Conservation (phyloP, 1,140 invertebrate genomes). For the Drosophila sproati region DNA sequence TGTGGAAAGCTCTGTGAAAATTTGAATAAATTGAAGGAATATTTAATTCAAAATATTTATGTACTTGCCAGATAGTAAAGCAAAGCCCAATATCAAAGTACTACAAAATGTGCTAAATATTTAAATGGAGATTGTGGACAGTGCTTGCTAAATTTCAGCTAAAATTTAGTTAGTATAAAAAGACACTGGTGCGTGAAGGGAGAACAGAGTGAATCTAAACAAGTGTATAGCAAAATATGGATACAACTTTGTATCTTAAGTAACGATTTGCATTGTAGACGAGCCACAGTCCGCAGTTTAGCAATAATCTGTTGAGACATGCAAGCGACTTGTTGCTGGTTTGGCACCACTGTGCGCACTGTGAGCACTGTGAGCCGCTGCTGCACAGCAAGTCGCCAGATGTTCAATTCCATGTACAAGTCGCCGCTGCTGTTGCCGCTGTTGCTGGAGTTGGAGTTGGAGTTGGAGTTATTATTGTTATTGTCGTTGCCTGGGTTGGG, state of each 20-base stretch:
- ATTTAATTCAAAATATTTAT: too few species aligned
- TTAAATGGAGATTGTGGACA: too few species aligned
- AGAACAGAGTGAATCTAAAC: too few species aligned
- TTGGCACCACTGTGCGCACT: slow-evolving; percentile 47
- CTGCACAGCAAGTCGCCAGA: slow-evolving; percentile 71
- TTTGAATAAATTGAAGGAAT: too few species aligned
- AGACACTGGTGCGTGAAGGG: too few species aligned
- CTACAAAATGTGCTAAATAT: too few species aligned
- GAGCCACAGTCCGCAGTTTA: neutral
- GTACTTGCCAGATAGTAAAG: too few species aligned
- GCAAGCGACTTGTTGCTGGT: slow-evolving; percentile 10
- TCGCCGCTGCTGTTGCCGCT: neutral
- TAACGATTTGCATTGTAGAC: neutral
- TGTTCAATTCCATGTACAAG: slow-evolving; percentile 64
- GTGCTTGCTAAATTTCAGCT: too few species aligned
- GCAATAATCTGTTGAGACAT: neutral
- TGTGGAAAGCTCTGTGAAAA: too few species aligned
- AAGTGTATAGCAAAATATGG: too few species aligned
- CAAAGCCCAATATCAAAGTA: too few species aligned
- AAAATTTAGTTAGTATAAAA: too few species aligned
- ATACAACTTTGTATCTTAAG: neutral
- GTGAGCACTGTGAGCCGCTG: slow-evolving; percentile 18
- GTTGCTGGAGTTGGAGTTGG: slow-evolving; percentile 10
- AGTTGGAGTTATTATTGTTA: slow-evolving; percentile 26
- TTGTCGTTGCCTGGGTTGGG: slow-evolving; percentile 7